Percentiles rank a stretch among this genome's conserved stretches.
Evolutionary conservation across 2,797 vertebrate species (phyloP).

Genomic region (Otolemur crassicaudatus): DNA sequence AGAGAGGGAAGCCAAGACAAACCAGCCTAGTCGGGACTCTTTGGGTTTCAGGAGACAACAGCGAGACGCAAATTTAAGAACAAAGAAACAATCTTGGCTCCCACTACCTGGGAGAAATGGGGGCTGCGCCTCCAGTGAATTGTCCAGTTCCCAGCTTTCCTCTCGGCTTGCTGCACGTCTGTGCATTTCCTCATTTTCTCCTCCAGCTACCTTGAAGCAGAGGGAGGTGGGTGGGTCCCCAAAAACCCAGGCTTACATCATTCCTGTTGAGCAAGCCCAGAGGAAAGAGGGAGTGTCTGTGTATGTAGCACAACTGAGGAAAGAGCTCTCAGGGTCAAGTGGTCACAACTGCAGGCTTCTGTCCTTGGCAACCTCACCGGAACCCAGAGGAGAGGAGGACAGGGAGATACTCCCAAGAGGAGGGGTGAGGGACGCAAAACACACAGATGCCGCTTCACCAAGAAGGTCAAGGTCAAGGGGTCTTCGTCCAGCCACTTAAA

Average conservation of each 20-base stretch:
- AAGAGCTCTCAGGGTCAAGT: neutral
- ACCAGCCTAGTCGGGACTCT: constrained; percentile 16
- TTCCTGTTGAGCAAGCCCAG: neutral
- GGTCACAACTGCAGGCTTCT: neutral
- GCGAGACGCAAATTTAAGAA: constrained; percentile 36
- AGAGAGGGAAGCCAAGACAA: constrained; percentile 27
- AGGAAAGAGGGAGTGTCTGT: neutral
- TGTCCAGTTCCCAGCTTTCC: neutral
- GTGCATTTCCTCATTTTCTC: neutral
- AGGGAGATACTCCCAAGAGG: neutral
- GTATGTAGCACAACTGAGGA: neutral
- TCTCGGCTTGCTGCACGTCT: neutral
- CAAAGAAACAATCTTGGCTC: neutral
- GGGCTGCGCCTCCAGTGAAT: too few relatives aligned
- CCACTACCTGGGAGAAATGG: neutral
- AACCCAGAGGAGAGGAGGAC: neutral
- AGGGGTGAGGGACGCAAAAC: neutral
- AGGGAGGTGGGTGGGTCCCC: neutral
- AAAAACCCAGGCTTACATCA: neutral
- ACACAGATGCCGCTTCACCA: neutral
- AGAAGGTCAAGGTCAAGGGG: neutral
- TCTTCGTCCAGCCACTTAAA: neutral
- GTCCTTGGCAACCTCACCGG: neutral
- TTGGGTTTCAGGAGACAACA: constrained; percentile 21
- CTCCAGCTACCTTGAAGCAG: neutral